These are phyloP conservation scores for Goniozus legneri DNA, from an alignment of 1,140 invertebrate genomes.

Conservation along the genomic window DNA sequence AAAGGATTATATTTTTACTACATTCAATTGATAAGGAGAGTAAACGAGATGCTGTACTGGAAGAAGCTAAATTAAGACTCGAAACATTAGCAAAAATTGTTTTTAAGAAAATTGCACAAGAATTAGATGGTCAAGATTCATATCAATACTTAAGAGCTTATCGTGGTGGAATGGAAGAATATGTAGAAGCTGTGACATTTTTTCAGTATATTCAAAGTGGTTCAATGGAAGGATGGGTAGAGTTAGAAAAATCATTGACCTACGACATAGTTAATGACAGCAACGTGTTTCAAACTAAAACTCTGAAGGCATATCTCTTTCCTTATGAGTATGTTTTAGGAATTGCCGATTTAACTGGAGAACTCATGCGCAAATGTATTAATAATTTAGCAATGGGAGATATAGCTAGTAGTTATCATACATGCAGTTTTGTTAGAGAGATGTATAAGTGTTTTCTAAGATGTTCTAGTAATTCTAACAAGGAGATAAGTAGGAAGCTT, in stretches of 20 bases:
- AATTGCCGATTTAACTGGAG: slow-evolving; percentile 83
- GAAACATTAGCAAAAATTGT: slow-evolving; percentile 59
- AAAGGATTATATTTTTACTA: slow-evolving; percentile 82
- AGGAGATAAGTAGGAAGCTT: slow-evolving; percentile 72
- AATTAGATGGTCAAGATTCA: slow-evolving; percentile 68
- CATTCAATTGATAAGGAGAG: slow-evolving; percentile 70
- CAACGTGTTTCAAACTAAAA: slow-evolving; percentile 15
- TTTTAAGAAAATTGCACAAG: slow-evolving; percentile 68
- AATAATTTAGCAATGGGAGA: slow-evolving; percentile 77
- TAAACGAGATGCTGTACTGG: slow-evolving; percentile 57
- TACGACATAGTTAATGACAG: slow-evolving; percentile 29
- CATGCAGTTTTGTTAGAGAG: slow-evolving; percentile 68
- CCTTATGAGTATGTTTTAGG: slow-evolving; percentile 78
- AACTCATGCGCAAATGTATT: slow-evolving; percentile 86
- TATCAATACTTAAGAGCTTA: slow-evolving; percentile 75
- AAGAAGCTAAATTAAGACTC: slow-evolving; percentile 66
- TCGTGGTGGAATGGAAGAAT: slow-evolving; percentile 80
- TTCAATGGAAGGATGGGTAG: slow-evolving; percentile 46
- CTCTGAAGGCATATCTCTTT: slow-evolving; percentile 47
- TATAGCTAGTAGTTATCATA: slow-evolving; percentile 69
- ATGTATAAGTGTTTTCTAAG: slow-evolving; percentile 72
- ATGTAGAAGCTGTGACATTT: slow-evolving; percentile 79
- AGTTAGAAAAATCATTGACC: slow-evolving; percentile 51
- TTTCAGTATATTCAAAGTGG: slow-evolving; percentile 61
- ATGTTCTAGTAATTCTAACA: slow-evolving; percentile 50